Percentiles rank a stretch among this genome's conserved stretches.
These are phyloP conservation scores for Henricia sp. DNA, from an alignment of 53 echinoderm and acorn worm genomes.

Conservation along the genomic window DNA sequence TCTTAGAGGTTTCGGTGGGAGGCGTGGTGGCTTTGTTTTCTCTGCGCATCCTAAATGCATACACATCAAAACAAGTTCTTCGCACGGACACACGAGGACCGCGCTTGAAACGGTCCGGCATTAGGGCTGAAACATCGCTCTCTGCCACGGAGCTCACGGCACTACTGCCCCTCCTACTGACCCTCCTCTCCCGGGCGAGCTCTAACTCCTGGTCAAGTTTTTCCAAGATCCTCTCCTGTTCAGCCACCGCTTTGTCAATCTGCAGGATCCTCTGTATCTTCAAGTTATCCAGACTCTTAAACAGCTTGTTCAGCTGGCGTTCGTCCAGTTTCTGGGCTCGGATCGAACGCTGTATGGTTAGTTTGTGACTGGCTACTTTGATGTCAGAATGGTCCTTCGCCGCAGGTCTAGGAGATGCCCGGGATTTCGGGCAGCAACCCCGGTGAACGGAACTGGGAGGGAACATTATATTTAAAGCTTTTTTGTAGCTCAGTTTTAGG, in stretches of 20 bases:
- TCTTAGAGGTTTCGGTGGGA: not conserved
- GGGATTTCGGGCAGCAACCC: constrained; percentile 12
- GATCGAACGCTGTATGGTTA: constrained; percentile 80
- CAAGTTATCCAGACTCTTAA: constrained; percentile 79
- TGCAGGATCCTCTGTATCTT: constrained; percentile 75
- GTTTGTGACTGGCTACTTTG: constrained; percentile 82
- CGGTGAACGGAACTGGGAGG: not conserved
- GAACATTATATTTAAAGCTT: constrained; percentile 15
- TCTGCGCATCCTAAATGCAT: constrained; percentile 52
- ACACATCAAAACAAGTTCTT: constrained; percentile 49
- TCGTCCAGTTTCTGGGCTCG: constrained; percentile 89
- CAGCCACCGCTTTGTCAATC: constrained; percentile 90
- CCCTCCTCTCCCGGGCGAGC: constrained; percentile 31
- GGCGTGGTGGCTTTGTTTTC: constrained; percentile 1
- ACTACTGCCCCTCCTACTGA: not conserved
- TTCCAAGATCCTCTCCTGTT: constrained; percentile 77
- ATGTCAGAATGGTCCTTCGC: constrained; percentile 54
- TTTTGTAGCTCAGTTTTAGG: not conserved
- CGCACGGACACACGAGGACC: constrained; percentile 21
- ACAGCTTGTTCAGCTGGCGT: constrained; percentile 78
- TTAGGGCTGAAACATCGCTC: not conserved
- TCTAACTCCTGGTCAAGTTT: constrained; percentile 70
- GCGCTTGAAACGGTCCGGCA: constrained; percentile 44
- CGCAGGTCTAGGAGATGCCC: constrained; percentile 4
- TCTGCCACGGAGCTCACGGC: not conserved